These are phyloP conservation scores for Conopomorpha cramerella DNA, from an alignment of 1,140 invertebrate species.

Conservation along the genomic window DNA sequence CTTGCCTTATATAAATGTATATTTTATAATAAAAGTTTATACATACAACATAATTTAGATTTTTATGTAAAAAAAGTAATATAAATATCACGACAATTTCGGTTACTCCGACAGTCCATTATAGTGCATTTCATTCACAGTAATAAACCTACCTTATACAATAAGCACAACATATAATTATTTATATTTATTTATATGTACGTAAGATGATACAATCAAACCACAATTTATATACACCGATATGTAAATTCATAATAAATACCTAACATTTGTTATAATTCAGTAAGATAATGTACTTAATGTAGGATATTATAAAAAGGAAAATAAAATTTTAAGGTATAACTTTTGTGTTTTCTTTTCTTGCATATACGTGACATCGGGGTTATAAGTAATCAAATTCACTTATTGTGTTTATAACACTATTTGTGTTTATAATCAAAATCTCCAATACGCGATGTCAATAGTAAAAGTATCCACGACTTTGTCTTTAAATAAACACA, in stretches of 20 bases:
- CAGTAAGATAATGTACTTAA: slow-evolving; percentile 51
- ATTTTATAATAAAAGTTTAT: slow-evolving; percentile 9
- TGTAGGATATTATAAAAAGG: slow-evolving; percentile 46
- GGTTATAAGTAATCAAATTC: no score
- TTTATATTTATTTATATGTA: slow-evolving; percentile 14
- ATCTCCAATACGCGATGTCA: no score
- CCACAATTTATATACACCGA: no score
- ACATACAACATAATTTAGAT: slow-evolving; percentile 7
- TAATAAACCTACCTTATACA: no score
- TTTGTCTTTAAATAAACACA: no score
- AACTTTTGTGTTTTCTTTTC: slow-evolving; percentile 4
- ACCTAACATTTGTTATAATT: slow-evolving; percentile 52
- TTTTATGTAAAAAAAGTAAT: slow-evolving; percentile 7
- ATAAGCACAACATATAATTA: no score
- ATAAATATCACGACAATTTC: slow-evolving; percentile 16
- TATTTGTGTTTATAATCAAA: no score
- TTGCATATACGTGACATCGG: no score
- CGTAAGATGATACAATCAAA: slow-evolving; percentile 38
- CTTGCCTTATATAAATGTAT: slow-evolving; percentile 41
- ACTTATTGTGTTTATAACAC: no score
- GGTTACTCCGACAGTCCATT: slow-evolving; percentile 33
- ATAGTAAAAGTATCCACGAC: no score
- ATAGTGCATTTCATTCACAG: slow-evolving; percentile 52
- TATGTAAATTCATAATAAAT: slow-evolving; percentile 49
- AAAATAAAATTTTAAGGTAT: slow-evolving; percentile 54